Evolutionary conservation across 1,140 invertebrate species (phyloP), one percentile per base, ranked within the genome.

Genomic region (Pygmarrhopalites habei): DNA sequence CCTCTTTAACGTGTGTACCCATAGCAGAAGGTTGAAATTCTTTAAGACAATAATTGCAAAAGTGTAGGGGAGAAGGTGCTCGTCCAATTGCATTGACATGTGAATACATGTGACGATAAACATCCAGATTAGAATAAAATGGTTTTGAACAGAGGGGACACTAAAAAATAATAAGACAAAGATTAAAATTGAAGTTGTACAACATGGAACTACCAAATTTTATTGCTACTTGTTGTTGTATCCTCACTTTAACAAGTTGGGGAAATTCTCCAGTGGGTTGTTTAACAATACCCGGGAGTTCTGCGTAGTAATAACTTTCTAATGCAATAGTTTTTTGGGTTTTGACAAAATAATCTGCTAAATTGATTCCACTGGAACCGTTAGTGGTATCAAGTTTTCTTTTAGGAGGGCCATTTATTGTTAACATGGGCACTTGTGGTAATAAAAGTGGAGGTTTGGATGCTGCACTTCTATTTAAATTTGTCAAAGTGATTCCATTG

Each of bases 91-190:
- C 39, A 17, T 61, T 39, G 21, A 62, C 83, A 72, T 90, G 88
- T 5, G 74, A 76, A 49, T 84, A 82, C 62, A 89, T 74, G 73
- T 90, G 88, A 10, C 79, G 78, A 79, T 86, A 83, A 1, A 90
- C 77, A 47, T 82, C 78, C 1, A 81, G 79, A 78, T 85, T 82
- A 56, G 83, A 79, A 63, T 77, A 72, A 72, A 82, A 81, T 25
- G 76, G 73, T 65, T 79, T 66, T 72, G 76, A 70, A 76, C 86
- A 81, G 69, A 84, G 75, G 21, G 79, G 77, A 64, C 81, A 83
- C 76, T 83, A 74, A 12, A 77, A 73, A 46, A 2, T n/a, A 17
- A 39, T 29, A 32, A 30, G 47, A 64, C 26, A 52, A 67, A 17
- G 21, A 32, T 5, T 21, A 5, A 17, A 61, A 17, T 26, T 44